Evolutionary conservation across 2,888 invertebrate genomes (phyloP).

Genomic region (Dolichopus griseipennis): DNA sequence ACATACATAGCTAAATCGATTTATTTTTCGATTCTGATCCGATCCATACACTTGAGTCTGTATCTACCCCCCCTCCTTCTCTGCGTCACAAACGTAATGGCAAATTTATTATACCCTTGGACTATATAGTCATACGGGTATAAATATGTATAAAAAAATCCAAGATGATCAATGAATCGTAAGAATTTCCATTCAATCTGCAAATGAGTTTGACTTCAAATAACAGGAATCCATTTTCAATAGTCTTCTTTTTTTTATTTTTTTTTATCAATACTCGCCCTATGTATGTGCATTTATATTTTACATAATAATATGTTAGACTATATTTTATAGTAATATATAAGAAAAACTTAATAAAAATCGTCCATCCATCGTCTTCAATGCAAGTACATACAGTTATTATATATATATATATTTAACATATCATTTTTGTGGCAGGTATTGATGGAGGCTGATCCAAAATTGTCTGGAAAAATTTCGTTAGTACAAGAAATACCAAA

Average conservation of each 20-base stretch:
- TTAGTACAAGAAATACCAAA: no score
- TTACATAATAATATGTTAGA: no score
- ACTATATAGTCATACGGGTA: no score
- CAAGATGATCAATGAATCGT: slow-evolving; percentile 8
- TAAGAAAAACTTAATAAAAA: not conserved
- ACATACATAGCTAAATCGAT: no score
- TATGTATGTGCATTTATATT: not conserved
- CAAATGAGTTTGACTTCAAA: slow-evolving; percentile 16
- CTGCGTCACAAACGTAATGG: no score
- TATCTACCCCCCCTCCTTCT: no score
- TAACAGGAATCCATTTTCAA: not conserved
- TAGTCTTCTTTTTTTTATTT: not conserved
- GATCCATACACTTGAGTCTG: no score
- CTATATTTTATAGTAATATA: not conserved
- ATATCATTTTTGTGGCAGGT: not conserved
- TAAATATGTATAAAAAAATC: no score
- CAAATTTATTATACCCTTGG: no score
- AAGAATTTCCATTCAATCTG: slow-evolving; percentile 17
- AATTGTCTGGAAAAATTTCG: no score
- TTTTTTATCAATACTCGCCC: not conserved
- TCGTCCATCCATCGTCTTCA: not conserved
- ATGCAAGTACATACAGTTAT: no score
- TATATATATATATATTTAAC: not conserved
- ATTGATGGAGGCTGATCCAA: not conserved
- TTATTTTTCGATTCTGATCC: no score